Percentiles rank a stretch among this genome's conserved stretches.
Conservation (phyloP, 2,797 vertebrate genomes). For the Schizopygopsis malacanthus region DNA sequence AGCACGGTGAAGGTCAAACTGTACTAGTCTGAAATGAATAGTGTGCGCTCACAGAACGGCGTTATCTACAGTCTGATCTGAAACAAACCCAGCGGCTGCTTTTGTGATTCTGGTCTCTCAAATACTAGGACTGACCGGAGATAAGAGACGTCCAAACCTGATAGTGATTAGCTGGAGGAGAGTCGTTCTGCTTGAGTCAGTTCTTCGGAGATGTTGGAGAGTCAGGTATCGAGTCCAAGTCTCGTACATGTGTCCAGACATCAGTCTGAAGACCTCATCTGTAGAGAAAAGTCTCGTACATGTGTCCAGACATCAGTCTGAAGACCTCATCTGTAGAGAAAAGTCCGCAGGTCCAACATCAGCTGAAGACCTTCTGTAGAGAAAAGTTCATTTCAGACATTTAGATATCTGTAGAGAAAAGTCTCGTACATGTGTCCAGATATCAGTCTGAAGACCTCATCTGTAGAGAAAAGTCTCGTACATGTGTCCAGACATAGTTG, state of each 20-base stretch:
- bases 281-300: neutral
- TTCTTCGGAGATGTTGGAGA: constrained; percentile 11
- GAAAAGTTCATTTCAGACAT: no score
- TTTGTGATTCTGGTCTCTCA: neutral
- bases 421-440: no score
- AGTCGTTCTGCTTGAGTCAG: constrained; percentile 17
- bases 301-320: no score
- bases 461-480: no score
- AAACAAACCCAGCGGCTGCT: neutral
- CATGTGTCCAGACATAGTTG: no score
- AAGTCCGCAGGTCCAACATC: no score
- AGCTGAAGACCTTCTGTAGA: no score
- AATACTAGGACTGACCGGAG: neutral
- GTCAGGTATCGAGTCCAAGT: constrained; percentile 52
- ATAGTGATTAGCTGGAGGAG: neutral
- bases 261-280: neutral
- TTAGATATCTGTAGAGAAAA: no score
- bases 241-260: constrained; percentile 52
- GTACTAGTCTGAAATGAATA: constrained; percentile 86
- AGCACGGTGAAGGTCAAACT: constrained; percentile 85
- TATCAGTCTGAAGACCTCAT: no score
- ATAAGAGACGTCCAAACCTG: neutral
- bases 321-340: no score
- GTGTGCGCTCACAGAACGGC: constrained; percentile 78
- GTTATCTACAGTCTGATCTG: constrained; percentile 78